Conservation (phyloP, 2,113 vertebrate genomes). For the Tonatia bakeri region DNA sequence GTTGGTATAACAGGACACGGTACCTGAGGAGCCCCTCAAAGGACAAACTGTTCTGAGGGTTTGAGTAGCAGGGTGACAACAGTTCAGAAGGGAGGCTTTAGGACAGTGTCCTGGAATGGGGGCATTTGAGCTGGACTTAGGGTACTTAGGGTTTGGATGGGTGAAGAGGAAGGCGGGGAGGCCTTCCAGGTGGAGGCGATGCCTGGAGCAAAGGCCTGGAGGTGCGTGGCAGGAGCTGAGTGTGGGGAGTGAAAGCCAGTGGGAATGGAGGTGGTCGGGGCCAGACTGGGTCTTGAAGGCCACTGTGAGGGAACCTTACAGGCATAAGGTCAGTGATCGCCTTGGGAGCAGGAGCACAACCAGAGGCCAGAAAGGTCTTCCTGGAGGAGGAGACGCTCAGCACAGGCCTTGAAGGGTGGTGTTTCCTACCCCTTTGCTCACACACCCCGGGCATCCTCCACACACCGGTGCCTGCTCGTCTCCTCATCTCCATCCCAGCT, state of each 20-base stretch:
- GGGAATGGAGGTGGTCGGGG: background rate
- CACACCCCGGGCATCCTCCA: background rate
- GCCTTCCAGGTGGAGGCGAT: background rate
- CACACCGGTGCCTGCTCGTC: rapidly evolving
- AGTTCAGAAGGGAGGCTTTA: background rate
- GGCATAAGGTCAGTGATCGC: background rate
- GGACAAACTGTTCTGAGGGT: background rate
- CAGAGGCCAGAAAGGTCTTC: background rate
- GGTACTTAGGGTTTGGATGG: background rate
- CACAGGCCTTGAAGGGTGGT: background rate
- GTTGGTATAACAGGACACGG: background rate
- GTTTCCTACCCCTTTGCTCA: background rate
- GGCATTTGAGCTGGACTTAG: background rate
- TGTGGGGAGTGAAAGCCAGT: background rate
- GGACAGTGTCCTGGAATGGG: background rate
- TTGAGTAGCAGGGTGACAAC: background rate
- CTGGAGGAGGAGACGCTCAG: background rate
- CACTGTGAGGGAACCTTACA: background rate
- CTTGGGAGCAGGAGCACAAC: background rate
- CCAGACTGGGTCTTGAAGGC: background rate
- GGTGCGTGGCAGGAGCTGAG: background rate
- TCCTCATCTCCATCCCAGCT: background rate
- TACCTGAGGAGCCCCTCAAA: background rate
- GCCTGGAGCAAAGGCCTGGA: background rate
- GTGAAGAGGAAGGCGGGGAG: background rate